Evolutionary conservation across 1,140 invertebrate genomes (phyloP), one percentile per base, ranked within the genome.

Genomic region (Octopus sinensis): DNA sequence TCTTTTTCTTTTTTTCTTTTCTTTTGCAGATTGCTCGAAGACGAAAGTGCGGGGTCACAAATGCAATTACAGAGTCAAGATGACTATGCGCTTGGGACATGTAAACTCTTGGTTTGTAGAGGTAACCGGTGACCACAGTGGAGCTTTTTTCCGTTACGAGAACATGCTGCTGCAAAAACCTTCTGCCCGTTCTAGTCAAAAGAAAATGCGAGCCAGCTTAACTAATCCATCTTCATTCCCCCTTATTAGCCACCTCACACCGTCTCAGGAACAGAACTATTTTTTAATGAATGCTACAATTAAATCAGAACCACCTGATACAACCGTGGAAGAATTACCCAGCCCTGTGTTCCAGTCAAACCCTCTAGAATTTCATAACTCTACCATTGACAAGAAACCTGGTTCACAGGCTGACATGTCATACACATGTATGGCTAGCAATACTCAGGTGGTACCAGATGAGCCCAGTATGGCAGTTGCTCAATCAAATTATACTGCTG

Each of bases 21-120:
- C 5, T 30, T 56, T 84, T 85, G 23, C 84, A 89, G 88, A 87
- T 10, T 89, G 88, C 85, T 86, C 88, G 54, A 89, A 89, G 77
- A 85, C 85, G 13, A 89, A 89, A 82, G 86, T 88, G 80, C 80
- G 88, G 12, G 88, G 88, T 43, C 88, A 89, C 80, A 87, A 88
- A 68, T 89, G 88, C 71, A 88, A 86, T 43, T 89, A 88, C 81
- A 78, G 88, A 23, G 87, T 89, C 56, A 89, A 89, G 79, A 85
- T 89, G 43, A 89, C 88, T 5, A 88, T 88, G 86, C 84, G 88
- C 52, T 84, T 89, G 9, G 88, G 88, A n/a, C 88, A 86, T 76
- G 87, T 88, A 9, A 88, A 89, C 75, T 84, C 83, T 82, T 89
- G 88, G 88, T 89, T 88, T 82, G 88, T 89, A 13, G 88, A 89